Conservation (phyloP, 2,888 invertebrate species). For the Cephus runcator region DNA sequence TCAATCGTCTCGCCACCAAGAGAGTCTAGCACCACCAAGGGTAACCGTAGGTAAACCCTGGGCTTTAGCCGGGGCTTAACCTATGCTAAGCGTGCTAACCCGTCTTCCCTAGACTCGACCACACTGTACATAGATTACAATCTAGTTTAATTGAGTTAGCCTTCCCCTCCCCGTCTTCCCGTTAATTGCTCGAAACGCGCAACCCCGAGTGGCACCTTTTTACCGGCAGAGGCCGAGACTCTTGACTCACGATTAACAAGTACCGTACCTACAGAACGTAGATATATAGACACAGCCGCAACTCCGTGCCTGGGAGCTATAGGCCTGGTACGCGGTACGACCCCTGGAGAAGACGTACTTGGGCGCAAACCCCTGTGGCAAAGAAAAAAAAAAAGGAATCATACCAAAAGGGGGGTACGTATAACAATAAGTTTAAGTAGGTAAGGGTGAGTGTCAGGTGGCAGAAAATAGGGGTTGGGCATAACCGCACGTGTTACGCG, state of each 20-base stretch:
- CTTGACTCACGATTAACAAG: background rate
- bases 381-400: background rate
- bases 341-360: background rate
- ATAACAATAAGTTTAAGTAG: background rate
- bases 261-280: background rate
- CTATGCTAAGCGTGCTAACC: conserved; percentile 59
- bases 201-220: conserved; percentile 13
- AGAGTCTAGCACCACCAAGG: conserved; percentile 30
- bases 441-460: background rate
- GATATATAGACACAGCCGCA: background rate
- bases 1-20: background rate
- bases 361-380: background rate
- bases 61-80: conserved; percentile 58
- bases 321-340: background rate
- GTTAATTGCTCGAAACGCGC: conserved; percentile 45
- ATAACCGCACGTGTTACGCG: background rate
- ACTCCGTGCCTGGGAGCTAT: background rate
- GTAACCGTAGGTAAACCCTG: conserved; percentile 58
- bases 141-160: conserved; percentile 57
- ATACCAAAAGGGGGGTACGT: background rate
- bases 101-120: conserved; percentile 47
- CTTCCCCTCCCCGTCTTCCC: conserved; percentile 7
- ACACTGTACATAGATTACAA: conserved; percentile 55
- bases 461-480: background rate
- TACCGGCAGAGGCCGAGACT: background rate